A percentile compares a stretch with the other conserved stretches of the same genome.
Evolutionary conservation across 2,888 invertebrate species (phyloP).

Genomic region (Drosophila macrospina): DNA sequence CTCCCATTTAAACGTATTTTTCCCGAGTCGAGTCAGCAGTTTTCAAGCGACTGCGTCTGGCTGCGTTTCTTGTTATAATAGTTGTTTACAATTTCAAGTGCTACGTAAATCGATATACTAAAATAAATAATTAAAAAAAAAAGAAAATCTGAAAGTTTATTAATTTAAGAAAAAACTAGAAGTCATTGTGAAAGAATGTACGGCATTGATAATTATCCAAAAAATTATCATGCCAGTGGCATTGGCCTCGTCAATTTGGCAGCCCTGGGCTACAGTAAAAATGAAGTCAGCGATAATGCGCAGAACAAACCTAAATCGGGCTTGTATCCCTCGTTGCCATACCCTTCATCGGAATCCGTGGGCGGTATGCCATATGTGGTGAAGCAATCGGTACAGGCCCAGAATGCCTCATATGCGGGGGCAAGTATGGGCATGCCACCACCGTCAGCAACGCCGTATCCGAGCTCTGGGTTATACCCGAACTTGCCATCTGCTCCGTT

Average conservation of each 20-base stretch:
- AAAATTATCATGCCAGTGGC: constrained; percentile 84
- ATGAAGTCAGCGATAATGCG: constrained; percentile 61
- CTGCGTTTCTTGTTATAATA: constrained; percentile 35
- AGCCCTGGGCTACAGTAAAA: constrained; percentile 82
- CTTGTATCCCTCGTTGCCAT: constrained; percentile 81
- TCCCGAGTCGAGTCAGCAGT: constrained; percentile 68
- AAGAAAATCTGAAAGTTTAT: constrained; percentile 1
- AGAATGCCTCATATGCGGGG: constrained; percentile 57
- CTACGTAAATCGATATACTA: constrained; percentile 32
- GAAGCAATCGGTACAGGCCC: constrained; percentile 63
- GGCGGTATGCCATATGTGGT: constrained; percentile 75
- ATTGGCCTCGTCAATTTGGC: constrained; percentile 84
- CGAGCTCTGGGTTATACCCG: constrained; percentile 58
- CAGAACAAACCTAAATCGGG: constrained; percentile 67
- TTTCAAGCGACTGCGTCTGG: constrained; percentile 47
- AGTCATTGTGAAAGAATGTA: constrained; percentile 57
- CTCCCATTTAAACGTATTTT: constrained; percentile 67
- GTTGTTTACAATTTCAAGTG: constrained; percentile 31
- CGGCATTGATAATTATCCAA: constrained; percentile 82
- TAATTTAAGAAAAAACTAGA: constrained; percentile 16
- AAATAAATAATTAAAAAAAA: constrained; percentile 6
- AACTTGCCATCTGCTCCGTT: constrained; percentile 52
- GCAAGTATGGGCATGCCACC: constrained; percentile 49
- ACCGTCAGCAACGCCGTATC: constrained; percentile 62
- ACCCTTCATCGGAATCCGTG: constrained; percentile 73